Percentiles rank a stretch among this genome's conserved stretches.
These are phyloP conservation scores for Petrocephalus schoutedeni DNA, from an alignment of 2,797 vertebrate species.

Conservation along the genomic window DNA sequence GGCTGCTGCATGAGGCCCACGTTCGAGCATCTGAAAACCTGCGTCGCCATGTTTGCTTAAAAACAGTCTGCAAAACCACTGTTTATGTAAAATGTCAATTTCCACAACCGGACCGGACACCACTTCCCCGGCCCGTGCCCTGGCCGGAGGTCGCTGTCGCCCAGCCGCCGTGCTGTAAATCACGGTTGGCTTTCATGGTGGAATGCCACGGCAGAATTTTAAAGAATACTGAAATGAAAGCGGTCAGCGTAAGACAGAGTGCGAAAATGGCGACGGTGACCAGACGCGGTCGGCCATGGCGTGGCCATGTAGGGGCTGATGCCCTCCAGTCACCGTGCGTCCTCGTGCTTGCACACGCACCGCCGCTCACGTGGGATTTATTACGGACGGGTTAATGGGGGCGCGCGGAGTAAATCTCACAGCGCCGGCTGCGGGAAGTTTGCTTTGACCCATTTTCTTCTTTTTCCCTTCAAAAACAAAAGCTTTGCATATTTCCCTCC, in stretches of 20 bases:
- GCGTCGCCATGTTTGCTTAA: constrained; percentile 46
- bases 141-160: neutral
- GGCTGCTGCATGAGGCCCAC: neutral
- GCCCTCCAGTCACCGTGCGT: constrained; percentile 56
- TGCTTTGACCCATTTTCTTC: constrained; percentile 62
- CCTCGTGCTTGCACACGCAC: constrained; percentile 37
- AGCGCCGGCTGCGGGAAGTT: constrained; percentile 47
- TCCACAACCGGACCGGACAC: constrained; percentile 26
- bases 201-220: neutral
- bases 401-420: constrained; percentile 34
- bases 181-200: neutral
- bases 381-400: constrained; percentile 58
- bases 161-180: neutral
- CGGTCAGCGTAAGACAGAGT: neutral
- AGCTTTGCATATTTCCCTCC: constrained; percentile 53
- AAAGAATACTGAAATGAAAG: neutral
- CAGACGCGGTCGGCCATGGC: neutral
- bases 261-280: neutral
- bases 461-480: constrained; percentile 60
- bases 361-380: constrained; percentile 65
- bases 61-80: constrained; percentile 39
- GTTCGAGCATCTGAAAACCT: neutral
- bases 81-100: constrained; percentile 46
- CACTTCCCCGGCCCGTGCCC: neutral
- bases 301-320: constrained; percentile 41